Conservation (phyloP, 2,888 invertebrate genomes). For the Sinopyrophorus schimmeli region DNA sequence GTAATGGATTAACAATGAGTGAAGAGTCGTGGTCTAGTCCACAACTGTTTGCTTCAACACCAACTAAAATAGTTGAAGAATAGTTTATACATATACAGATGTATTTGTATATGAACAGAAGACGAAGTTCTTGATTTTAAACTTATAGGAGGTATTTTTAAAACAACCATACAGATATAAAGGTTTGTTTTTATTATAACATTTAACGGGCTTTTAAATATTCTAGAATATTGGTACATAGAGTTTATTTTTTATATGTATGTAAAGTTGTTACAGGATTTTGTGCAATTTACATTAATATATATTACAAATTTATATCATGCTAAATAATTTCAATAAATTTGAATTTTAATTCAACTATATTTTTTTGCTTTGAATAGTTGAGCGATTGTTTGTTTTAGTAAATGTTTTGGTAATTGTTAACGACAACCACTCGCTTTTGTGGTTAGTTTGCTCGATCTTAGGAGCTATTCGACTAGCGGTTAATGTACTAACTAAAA, state of each 20-base stretch:
- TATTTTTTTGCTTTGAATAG: too few relatives aligned
- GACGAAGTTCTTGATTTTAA: not conserved
- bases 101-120: not conserved
- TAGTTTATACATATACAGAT: slow-evolving; percentile 1
- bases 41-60: slow-evolving; percentile 50
- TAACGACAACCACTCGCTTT: too few relatives aligned
- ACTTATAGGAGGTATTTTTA: not conserved
- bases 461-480: too few relatives aligned
- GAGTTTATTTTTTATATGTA: slow-evolving; percentile 7
- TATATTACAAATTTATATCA: too few relatives aligned
- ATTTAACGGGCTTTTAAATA: slow-evolving; percentile 2
- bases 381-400: too few relatives aligned
- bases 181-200: slow-evolving; percentile 2
- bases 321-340: too few relatives aligned
- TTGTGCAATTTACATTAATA: slow-evolving; percentile 9
- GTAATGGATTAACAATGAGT: slow-evolving; percentile 36
- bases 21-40: slow-evolving; percentile 39
- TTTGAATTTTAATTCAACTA: too few relatives aligned
- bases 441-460: too few relatives aligned
- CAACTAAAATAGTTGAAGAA: slow-evolving; percentile 41
- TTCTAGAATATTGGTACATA: slow-evolving; percentile 4
- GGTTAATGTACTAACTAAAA: too few relatives aligned
- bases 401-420: too few relatives aligned
- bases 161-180: not conserved
- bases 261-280: not conserved